These are phyloP conservation scores for Euwallacea similis DNA, from an alignment of 1,140 invertebrate genomes.

Conservation along the genomic window DNA sequence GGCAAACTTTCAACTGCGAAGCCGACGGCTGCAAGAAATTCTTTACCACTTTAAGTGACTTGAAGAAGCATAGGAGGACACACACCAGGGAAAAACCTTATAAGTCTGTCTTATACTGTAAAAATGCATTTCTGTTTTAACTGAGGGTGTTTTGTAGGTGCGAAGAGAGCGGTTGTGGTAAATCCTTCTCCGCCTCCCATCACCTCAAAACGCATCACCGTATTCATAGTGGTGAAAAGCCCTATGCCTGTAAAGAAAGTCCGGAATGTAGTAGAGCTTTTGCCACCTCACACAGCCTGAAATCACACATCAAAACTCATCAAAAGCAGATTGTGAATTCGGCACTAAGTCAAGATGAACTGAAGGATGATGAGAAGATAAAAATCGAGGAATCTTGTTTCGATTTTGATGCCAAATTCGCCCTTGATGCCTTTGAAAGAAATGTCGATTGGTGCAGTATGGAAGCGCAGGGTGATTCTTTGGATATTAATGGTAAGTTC, in stretches of 20 bases:
- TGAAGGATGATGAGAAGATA: neutral
- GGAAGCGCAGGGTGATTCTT: slow-evolving; percentile 2
- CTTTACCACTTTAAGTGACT: slow-evolving; percentile 91
- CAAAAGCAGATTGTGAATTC: slow-evolving; percentile 27
- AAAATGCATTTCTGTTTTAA: neutral
- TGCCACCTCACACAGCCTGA: slow-evolving; percentile 78
- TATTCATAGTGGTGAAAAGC: slow-evolving; percentile 74
- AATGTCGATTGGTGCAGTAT: slow-evolving; percentile 36
- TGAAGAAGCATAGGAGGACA: slow-evolving; percentile 90
- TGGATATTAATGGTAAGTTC: too few relatives aligned
- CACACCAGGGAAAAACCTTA: slow-evolving; percentile 92
- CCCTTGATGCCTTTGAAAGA: slow-evolving; percentile 33
- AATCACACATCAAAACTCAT: slow-evolving; percentile 71
- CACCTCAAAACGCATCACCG: slow-evolving; percentile 86
- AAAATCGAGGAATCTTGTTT: slow-evolving; percentile 28
- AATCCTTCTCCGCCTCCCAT: slow-evolving; percentile 91
- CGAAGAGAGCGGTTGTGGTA: slow-evolving; percentile 79
- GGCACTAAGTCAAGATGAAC: neutral
- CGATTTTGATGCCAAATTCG: slow-evolving; percentile 40
- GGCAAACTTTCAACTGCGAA: slow-evolving; percentile 93
- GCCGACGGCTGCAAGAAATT: slow-evolving; percentile 82
- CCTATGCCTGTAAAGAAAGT: slow-evolving; percentile 71
- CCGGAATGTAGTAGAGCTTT: slow-evolving; percentile 73
- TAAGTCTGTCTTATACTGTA: slow-evolving; percentile 65
- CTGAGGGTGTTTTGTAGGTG: slow-evolving; percentile 61